These are phyloP conservation scores for Amphiprion ocellaris DNA, from an alignment of 2,113 vertebrate species.

Conservation along the genomic window DNA sequence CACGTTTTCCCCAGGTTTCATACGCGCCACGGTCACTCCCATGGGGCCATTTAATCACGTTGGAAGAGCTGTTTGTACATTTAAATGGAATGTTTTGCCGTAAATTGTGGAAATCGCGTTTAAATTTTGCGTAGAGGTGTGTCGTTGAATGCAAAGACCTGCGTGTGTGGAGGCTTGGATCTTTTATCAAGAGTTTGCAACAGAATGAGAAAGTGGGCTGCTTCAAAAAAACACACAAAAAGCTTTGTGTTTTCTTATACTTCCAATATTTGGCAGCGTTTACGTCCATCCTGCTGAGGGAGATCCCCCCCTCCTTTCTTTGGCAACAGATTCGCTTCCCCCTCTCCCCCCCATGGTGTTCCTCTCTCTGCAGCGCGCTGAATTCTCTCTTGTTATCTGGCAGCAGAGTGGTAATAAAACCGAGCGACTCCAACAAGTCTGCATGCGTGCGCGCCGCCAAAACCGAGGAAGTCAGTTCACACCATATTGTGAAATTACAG, in stretches of 20 bases:
- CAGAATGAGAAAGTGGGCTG: neutral
- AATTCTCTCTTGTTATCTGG: constrained; percentile 81
- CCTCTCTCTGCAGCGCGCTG: neutral
- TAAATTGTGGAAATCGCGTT: neutral
- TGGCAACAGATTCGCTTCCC: constrained; percentile 50
- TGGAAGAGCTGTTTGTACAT: too few species aligned
- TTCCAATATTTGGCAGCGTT: constrained; percentile 39
- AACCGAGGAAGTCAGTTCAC: constrained; percentile 5
- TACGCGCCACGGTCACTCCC: neutral
- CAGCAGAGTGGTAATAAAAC: constrained; percentile 89
- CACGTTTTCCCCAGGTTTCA: constrained; percentile 2
- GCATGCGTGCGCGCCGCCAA: constrained; percentile 74
- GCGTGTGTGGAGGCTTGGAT: constrained; percentile 1
- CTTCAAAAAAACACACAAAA: neutral
- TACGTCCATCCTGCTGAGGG: constrained; percentile 25
- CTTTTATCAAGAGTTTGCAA: constrained; percentile 2
- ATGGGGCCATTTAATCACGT: neutral
- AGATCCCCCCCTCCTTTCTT: constrained; percentile 60
- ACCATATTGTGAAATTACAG: neutral
- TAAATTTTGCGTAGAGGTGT: neutral
- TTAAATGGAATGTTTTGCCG: neutral
- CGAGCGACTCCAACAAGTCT: constrained; percentile 91
- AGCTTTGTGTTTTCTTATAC: constrained; percentile 4
- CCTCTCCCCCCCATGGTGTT: neutral
- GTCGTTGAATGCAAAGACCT: constrained; percentile 6